Evolutionary conservation across 2,113 vertebrate genomes (phyloP).

Genomic region (Oreotrochilus melanogaster): DNA sequence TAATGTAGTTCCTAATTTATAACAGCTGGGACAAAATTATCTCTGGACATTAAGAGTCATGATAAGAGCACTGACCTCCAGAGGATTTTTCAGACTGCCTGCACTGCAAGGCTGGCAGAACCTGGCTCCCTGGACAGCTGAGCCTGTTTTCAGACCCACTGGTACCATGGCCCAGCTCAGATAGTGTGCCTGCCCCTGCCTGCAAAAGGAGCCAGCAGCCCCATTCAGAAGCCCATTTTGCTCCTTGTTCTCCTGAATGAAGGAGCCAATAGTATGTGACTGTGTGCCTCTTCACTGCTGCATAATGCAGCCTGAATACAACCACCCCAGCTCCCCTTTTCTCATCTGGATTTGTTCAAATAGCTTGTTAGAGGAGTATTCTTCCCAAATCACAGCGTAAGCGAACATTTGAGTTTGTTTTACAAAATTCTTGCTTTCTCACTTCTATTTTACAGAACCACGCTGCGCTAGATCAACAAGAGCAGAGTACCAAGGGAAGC

Average conservation of each 20-base stretch:
- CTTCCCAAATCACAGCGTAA: background rate
- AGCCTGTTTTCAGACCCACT: background rate
- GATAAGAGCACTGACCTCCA: background rate
- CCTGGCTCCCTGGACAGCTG: background rate
- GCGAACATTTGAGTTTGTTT: background rate
- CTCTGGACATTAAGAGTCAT: background rate
- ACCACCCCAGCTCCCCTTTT: background rate
- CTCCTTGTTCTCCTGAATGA: background rate
- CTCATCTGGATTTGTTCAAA: background rate
- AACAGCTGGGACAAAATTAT: background rate
- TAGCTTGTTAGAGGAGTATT: background rate
- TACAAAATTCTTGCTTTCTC: background rate
- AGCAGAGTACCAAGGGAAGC: background rate
- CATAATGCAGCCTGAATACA: background rate
- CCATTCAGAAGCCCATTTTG: rapidly evolving
- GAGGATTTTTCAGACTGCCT: background rate
- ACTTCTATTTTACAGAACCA: background rate
- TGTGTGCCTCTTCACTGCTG: rapidly evolving
- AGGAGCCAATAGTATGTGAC: rapidly evolving
- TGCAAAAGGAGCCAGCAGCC: background rate
- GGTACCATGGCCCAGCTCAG: rapidly evolving
- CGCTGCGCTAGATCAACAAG: background rate
- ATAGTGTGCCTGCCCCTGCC: background rate
- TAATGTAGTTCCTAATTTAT: background rate
- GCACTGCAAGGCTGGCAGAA: background rate